A percentile compares a stretch with the other conserved stretches of the same genome.
Evolutionary conservation across 2,113 vertebrate species (phyloP).

Genomic region (Phalacrocorax aristotelis): DNA sequence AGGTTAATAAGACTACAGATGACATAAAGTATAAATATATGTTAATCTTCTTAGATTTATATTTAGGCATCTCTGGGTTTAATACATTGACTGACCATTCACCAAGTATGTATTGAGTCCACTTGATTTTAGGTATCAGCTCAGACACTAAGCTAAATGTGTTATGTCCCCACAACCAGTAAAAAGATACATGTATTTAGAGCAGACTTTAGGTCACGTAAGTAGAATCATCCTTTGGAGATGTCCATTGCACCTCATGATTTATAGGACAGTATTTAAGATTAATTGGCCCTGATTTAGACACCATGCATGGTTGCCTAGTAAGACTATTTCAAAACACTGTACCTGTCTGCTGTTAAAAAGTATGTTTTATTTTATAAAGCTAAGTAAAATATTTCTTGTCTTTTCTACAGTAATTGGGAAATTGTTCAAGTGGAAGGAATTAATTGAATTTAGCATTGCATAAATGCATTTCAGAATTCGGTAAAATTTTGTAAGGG

Average conservation of each 20-base stretch:
- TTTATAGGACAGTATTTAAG: not conserved
- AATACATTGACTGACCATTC: not conserved
- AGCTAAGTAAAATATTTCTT: not conserved
- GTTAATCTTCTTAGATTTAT: not conserved
- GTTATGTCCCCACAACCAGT: fast-evolving
- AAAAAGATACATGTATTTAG: not conserved
- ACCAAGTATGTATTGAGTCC: not conserved
- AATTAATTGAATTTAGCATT: not conserved
- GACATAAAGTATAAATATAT: not conserved
- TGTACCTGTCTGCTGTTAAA: not conserved
- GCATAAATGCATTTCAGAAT: not conserved
- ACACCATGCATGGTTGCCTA: not conserved
- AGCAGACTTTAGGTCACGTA: not conserved
- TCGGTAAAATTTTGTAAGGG: not conserved
- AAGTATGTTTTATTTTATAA: not conserved
- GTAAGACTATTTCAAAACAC: not conserved
- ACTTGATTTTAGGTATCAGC: not conserved
- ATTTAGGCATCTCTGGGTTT: not conserved
- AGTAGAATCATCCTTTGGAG: not conserved
- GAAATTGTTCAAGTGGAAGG: not conserved
- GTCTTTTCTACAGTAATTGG: not conserved
- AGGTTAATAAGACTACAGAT: not conserved
- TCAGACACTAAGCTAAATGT: not conserved
- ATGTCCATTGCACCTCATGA: not conserved
- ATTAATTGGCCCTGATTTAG: not conserved